Base-by-base conservation (phyloP, 2,113 vertebrate genomes). In the Nothoprocta perdicaria region DNA sequence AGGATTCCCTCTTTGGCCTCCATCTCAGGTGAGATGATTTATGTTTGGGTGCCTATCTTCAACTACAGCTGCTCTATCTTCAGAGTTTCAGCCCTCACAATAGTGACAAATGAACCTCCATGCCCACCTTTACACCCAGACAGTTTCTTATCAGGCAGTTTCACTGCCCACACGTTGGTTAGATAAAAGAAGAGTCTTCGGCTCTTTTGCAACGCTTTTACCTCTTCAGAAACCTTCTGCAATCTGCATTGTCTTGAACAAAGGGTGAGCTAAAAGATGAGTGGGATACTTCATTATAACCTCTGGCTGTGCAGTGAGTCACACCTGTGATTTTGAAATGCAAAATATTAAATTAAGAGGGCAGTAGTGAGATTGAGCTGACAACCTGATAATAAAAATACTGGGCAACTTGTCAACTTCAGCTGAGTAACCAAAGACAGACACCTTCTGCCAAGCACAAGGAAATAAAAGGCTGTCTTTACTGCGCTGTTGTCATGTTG, bases 251-350 rank as follows among this genome's bases (percentile, higher is more conserved):
- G 86, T 95, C 85, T 93, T 89, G 73, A 96, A 95, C 90, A 92
- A 95, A 91, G 91, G 62, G 86, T 86, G 87, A 95, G 92, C 80
- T 91, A 93, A 80, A 96, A 94, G 87, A 93, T 79, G 84, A 96
- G 96, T 94, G 89, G 92, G 91, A 96, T 95, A 96, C 89, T 96
- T 96, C 96, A 96, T 95, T 94, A 95, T 95, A 96, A 95, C 96
- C 94, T 96, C 89, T 91, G 89, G 96, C 94, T 94, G 92, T 94
- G 85, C 85, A 91, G 66, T 94, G 95, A 97, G 88, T 95, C 94
- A 95, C 85, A 89, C 95, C 92, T 83, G 80, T 79, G 89, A 95
- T 95, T 95, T 95, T 91, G 93, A 95, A 96, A 96, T 74, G 81
- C 89, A 84, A 91, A 94, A 91, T 92, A 88, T 90, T 96, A 94